Evolutionary conservation across 2,888 invertebrate genomes (phyloP).

Genomic region (Clivina fossor): DNA sequence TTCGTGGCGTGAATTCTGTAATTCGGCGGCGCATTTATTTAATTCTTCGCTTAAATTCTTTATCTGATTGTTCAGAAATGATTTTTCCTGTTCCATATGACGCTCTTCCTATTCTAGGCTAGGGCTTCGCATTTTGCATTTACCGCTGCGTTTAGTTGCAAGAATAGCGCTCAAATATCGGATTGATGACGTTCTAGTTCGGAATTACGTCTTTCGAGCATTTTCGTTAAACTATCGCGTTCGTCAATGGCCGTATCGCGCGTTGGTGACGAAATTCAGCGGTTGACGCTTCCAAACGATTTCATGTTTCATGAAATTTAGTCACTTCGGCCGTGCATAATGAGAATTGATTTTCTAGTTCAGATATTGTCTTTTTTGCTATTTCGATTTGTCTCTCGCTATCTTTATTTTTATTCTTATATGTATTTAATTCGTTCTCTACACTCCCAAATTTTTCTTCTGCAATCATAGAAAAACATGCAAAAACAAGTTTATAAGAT

Average conservation of each 20-base stretch:
- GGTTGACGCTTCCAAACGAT: constrained; percentile 66
- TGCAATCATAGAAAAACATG: constrained; percentile 48
- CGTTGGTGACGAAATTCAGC: constrained; percentile 67
- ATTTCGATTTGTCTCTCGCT: constrained; percentile 52
- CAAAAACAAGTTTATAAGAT: too few species aligned
- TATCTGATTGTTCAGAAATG: constrained; percentile 75
- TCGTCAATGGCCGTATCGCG: constrained; percentile 73
- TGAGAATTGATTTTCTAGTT: constrained; percentile 66
- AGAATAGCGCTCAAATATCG: constrained; percentile 67
- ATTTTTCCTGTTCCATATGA: constrained; percentile 79
- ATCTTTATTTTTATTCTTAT: constrained; percentile 55
- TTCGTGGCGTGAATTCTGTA: constrained; percentile 75
- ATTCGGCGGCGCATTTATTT: constrained; percentile 73
- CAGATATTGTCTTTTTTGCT: constrained; percentile 63
- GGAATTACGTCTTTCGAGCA: constrained; percentile 69
- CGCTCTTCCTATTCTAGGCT: constrained; percentile 80
- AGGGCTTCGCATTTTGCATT: constrained; percentile 83
- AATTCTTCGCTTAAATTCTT: constrained; percentile 77
- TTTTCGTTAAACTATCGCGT: constrained; percentile 70
- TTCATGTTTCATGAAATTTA: constrained; percentile 65
- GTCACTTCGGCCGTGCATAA: constrained; percentile 64
- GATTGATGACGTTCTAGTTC: constrained; percentile 73
- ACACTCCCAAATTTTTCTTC: constrained; percentile 62
- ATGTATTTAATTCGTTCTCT: constrained; percentile 64
- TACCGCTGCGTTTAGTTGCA: constrained; percentile 74